Base-by-base conservation (phyloP, 2,797 vertebrate genomes). In the Glyptemys insculpta region DNA sequence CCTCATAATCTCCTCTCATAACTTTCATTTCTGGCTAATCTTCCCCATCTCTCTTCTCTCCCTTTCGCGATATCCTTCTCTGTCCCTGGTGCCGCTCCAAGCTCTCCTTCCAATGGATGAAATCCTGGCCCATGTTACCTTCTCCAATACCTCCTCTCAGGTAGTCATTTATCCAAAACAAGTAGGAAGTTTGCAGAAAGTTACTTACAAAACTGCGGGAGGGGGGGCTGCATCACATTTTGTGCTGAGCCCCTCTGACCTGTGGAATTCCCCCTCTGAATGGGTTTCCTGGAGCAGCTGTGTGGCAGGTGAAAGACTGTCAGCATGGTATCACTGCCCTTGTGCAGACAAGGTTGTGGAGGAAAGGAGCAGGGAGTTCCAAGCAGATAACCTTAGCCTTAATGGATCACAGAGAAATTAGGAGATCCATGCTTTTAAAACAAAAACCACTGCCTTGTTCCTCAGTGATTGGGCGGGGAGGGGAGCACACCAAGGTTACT, bases 181-280 rank as follows among this genome's bases (percentile, higher is more conserved):
- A 83, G 53, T 3, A 89, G 68, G 87, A 79, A 88, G 92, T 86
- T 86, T 89, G 52, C 47, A 89, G 85, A 54, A 4, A 47, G 88
- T 14, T 50, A 72, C n/a, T 44, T 93, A 56, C 0, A 0, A 83
- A 82, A 82, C 14, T 23, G 1, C 2, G 23, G 2, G 19, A 89
- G 21, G 62, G 88, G 88, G 80, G 41, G 5, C 25, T 62, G 10
- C 11, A 27, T 84, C 79, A 82, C 41, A 57, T 52, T 23, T 34
- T 62, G 59, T 15, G 3, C 34, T 76, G 18, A 68, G 37, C 25
- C n/a, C 29, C 57, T 31, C 57, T 62, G 57, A 62, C 57, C 12
- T 31, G 29, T 62, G 14, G 53, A 86, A 81, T 91, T 89, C 81
- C 44, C 0, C 0, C 29, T 81, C n/a, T 1, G 0, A 23, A 1